Conservation (phyloP, 2,797 vertebrate species). For the Falco peregrinus region DNA sequence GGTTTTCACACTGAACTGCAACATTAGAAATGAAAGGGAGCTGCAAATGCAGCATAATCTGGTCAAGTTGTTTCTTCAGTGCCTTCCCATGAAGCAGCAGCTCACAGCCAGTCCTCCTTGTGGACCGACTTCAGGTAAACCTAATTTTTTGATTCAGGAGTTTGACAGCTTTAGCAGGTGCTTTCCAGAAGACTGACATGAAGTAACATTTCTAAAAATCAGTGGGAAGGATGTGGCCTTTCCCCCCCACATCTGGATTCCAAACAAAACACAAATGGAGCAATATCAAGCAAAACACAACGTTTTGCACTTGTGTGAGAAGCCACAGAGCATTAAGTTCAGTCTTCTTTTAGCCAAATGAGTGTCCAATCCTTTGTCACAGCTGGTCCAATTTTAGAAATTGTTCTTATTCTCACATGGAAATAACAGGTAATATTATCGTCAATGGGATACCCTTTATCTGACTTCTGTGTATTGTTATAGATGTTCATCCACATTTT, state of each 20-base stretch:
- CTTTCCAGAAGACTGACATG: not conserved
- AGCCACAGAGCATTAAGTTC: not conserved
- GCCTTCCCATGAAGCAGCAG: fast-evolving
- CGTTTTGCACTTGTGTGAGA: not conserved
- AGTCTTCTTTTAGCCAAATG: not conserved
- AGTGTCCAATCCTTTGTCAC: not conserved
- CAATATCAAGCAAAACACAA: not conserved
- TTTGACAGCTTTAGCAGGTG: not conserved
- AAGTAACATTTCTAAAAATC: not conserved
- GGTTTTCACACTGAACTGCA: not conserved
- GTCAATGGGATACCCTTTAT: not conserved
- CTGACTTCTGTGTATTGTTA: not conserved
- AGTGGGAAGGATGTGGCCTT: not conserved
- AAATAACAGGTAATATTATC: not conserved
- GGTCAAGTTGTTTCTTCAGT: not conserved
- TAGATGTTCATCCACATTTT: not conserved
- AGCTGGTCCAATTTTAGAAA: not conserved
- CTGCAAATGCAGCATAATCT: not conserved
- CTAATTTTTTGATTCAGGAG: not conserved
- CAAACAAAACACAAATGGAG: not conserved
- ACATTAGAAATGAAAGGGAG: not conserved
- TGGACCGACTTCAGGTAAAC: not conserved
- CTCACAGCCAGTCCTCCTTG: fast-evolving
- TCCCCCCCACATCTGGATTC: not conserved
- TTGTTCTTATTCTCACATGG: not conserved